These are phyloP conservation scores for Xestoiulus laeticollis DNA, from an alignment of 2,888 invertebrate species.

Conservation along the genomic window DNA sequence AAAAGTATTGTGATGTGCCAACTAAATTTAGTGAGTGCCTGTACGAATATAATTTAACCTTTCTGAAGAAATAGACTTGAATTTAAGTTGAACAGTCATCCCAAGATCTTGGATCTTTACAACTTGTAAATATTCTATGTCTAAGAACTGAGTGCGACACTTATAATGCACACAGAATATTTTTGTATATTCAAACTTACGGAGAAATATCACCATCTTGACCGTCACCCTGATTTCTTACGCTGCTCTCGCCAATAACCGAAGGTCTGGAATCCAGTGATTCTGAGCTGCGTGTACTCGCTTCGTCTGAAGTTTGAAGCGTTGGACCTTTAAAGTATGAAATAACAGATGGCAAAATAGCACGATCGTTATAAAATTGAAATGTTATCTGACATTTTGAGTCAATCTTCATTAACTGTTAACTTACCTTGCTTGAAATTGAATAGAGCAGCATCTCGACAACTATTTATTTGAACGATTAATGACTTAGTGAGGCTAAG, in stretches of 20 bases:
- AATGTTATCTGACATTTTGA: not conserved
- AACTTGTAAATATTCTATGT: too few relatives aligned
- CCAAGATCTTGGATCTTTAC: too few relatives aligned
- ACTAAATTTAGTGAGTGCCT: too few relatives aligned
- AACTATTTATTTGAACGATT: not conserved
- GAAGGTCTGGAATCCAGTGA: not conserved
- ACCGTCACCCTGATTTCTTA: not conserved
- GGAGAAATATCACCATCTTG: not conserved
- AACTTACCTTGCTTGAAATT: constrained; percentile 20
- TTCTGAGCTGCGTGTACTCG: not conserved
- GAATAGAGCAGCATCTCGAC: not conserved
- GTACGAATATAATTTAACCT: too few relatives aligned
- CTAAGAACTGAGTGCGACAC: too few relatives aligned
- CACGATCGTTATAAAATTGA: too few relatives aligned
- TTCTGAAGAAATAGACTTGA: too few relatives aligned
- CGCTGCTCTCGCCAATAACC: not conserved
- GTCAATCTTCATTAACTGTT: not conserved
- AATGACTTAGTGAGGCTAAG: not conserved
- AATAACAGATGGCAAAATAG: too few relatives aligned
- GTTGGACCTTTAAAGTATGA: not conserved
- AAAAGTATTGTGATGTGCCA: too few relatives aligned
- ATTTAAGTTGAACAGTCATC: too few relatives aligned
- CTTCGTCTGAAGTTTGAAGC: not conserved
- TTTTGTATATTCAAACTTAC: not conserved
- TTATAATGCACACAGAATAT: not conserved